Evolutionary conservation across 2,113 vertebrate genomes (phyloP).

Genomic region (Paedocypris sp.): DNA sequence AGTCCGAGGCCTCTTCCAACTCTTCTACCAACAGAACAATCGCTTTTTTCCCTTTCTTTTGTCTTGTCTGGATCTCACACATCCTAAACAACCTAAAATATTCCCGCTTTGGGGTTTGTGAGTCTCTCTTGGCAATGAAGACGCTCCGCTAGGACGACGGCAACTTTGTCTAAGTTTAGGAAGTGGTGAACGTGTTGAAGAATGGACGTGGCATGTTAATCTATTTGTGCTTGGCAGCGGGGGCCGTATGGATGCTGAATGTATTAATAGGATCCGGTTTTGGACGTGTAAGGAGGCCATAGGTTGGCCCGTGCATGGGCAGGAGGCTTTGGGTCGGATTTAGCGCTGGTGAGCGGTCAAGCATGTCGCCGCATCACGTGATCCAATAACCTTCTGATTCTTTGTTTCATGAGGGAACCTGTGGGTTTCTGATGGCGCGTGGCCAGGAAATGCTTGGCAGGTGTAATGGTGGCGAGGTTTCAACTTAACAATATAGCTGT

Average conservation of each 20-base stretch:
- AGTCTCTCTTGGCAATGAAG: conserved; percentile 29
- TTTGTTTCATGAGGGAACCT: neutral
- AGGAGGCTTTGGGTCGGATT: conserved; percentile 12
- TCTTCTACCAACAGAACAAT: neutral
- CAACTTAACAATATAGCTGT: too few species aligned
- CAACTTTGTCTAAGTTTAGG: conserved; percentile 2
- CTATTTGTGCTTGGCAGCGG: conserved; percentile 12
- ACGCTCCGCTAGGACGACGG: conserved; percentile 15
- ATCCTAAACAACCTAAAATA: neutral
- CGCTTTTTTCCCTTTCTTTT: neutral
- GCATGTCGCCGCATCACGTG: neutral
- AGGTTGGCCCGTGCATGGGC: conserved; percentile 11
- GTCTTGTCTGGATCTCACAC: neutral
- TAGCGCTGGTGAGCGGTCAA: conserved; percentile 7
- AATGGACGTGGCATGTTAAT: conserved; percentile 3
- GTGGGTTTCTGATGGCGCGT: too few species aligned
- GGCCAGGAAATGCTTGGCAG: too few species aligned
- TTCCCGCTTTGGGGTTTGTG: conserved; percentile 3
- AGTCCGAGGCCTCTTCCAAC: neutral
- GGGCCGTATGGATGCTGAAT: neutral
- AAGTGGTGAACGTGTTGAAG: neutral
- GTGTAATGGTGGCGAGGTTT: too few species aligned
- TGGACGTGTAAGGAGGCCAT: neutral
- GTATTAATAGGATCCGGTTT: conserved; percentile 26
- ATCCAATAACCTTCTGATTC: neutral